Base-by-base conservation (phyloP, 2,797 vertebrate species). In the Mormyrus proboscirostris region DNA sequence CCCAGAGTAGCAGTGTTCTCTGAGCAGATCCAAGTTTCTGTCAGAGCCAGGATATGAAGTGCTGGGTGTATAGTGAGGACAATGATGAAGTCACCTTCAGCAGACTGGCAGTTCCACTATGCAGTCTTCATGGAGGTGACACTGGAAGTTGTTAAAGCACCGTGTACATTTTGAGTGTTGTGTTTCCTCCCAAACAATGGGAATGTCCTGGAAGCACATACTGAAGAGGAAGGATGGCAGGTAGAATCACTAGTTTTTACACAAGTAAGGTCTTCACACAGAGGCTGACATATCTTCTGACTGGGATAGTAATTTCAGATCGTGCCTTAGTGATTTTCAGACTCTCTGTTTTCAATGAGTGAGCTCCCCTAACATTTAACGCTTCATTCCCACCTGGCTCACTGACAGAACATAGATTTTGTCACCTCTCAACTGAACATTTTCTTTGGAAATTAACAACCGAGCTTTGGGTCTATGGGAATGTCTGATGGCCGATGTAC, bases 21-120 rank as follows among this genome's bases (percentile, higher is more conserved):
- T 38, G 65, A 5, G 12, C 65, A 73, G 69, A 41, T 73, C 29
- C 29, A 73, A 38, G 33, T 41, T 73, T 73, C 69, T 73, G 69
- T 73, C 69, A 73, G 69, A 73, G 69, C 29, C 33, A 73, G 69
- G 69, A 73, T 73, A 73, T 38, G 69, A 38, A 73, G 69, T 41
- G 69, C 33, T 73, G 69, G 38, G 29, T 73, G 29, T 73, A 33
- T 41, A 16, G 69, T 38, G 69, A 73, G 29, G 14, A 33, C 69
- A 73, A 73, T 73, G 69, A 73, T 73, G 29, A 73, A 73, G 69
- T 73, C 69, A 73, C 69, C 69, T 73, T 73, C 69, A 73, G 69
- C 69, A 41, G 69, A 73, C 69, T 73, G 69, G 69, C 69, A 73
- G 69, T 73, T 73, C 69, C 69, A 41, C 69, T 73, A 73, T 73